Percentiles rank a stretch among this genome's conserved stretches.
Evolutionary conservation across 1,140 invertebrate genomes (phyloP).

Genomic region (Chelonus insularis): DNA sequence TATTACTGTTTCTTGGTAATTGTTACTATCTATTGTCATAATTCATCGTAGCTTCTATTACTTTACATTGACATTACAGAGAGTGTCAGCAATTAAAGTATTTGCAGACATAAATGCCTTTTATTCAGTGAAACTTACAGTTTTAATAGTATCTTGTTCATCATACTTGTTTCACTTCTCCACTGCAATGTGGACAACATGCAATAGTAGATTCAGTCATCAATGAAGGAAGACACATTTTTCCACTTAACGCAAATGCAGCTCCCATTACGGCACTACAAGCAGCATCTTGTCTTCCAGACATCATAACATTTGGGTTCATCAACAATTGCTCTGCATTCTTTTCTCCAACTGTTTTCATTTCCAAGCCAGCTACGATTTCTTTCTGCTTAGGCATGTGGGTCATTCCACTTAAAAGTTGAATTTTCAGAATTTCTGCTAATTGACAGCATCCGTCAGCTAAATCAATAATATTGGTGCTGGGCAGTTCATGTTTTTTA

Average conservation of each 20-base stretch:
- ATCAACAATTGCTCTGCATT: conserved; percentile 54
- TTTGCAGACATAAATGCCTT: too few relatives aligned
- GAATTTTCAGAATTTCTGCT: conserved; percentile 57
- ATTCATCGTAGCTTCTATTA: too few relatives aligned
- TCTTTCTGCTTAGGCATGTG: conserved; percentile 45
- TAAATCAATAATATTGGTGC: conserved; percentile 59
- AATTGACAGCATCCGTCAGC: conserved; percentile 57
- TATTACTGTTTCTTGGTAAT: too few relatives aligned
- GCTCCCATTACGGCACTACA: conserved; percentile 60
- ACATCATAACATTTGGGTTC: conserved; percentile 53
- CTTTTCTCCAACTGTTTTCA: conserved; percentile 54
- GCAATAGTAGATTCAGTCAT: conserved; percentile 37
- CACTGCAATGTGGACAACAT: conserved; percentile 59
- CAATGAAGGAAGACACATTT: conserved; percentile 50
- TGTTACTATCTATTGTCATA: too few relatives aligned
- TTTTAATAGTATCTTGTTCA: too few relatives aligned
- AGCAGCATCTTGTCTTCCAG: conserved; percentile 56
- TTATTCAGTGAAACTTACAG: too few relatives aligned
- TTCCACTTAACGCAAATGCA: conserved; percentile 54
- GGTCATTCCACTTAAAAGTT: conserved; percentile 56
- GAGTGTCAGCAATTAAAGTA: too few relatives aligned
- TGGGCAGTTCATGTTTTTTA: conserved; percentile 47
- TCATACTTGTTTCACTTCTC: conserved; percentile 58
- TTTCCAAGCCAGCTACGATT: conserved; percentile 50
- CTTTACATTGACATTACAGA: too few relatives aligned